Base-by-base conservation (phyloP, 2,113 vertebrate genomes). In the Eidolon helvum region DNA sequence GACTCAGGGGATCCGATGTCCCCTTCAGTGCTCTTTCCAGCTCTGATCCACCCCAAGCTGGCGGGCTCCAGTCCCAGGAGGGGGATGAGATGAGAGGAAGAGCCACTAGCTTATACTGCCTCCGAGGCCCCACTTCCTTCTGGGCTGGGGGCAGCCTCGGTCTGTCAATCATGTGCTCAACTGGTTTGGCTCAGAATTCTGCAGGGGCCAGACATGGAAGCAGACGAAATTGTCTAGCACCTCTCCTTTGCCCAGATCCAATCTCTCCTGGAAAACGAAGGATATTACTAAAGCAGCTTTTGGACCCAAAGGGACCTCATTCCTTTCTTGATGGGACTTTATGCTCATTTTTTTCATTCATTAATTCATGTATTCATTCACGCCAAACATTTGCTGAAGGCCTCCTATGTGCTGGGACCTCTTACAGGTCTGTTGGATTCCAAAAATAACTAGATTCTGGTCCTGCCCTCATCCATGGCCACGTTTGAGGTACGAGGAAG, bases 221-320 rank as follows among this genome's bases (percentile, higher is more conserved):
- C 50, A 2, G 40, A 43, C 1, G 4, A 6, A 26, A 12, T 1
- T 43, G 38, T 4, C 63, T 28, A 7, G 22, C 6, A 1, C 19
- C 35, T 43, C 16, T 21, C 48, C 45, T 57, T 43, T n/a, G 7
- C 43, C 59, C 22, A 10, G 57, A 50, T 18, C 35, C 87, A 59
- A 5, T 28, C 24, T 28, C 38, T 38, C 15, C 40, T 38, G 63
- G 61, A 69, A 28, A 18, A 28, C 4, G 26, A 68, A 21, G 22
- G 43, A 16, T 2, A 9, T 50, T 19, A 7, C 30, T 30, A 21
- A 68, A 50, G 40, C 75, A 28, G 43, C 8, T 22, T 43, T 68
- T 0, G 9, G 33, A 15, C 38, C 19, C 19, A 1, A 57, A 80
- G 16, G 2, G n/a, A 12, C 14, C 87, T 33, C 26, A 18, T 21